These are phyloP conservation scores for Gortyna flavago DNA, from an alignment of 2,888 invertebrate genomes.

Conservation along the genomic window DNA sequence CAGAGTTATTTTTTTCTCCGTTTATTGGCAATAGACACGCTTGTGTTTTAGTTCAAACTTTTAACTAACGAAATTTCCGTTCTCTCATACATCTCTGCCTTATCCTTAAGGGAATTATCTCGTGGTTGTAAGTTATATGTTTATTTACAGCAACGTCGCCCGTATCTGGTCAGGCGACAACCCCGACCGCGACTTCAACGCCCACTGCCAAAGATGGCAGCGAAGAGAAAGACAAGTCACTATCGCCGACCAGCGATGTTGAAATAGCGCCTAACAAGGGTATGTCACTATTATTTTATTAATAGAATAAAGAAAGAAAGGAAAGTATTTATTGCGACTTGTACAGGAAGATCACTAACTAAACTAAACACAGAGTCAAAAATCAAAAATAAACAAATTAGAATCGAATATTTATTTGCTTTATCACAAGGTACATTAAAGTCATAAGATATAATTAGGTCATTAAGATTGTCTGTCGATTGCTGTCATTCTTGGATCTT, in stretches of 20 bases:
- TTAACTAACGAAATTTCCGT: not conserved
- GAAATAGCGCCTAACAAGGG: slow-evolving; percentile 84
- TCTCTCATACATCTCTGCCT: not conserved
- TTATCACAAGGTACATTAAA: too few species aligned
- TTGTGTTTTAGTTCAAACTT: not conserved
- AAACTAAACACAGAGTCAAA: too few species aligned
- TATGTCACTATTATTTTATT: slow-evolving; percentile 53
- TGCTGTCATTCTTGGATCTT: too few species aligned
- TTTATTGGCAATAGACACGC: not conserved
- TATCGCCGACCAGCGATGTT: slow-evolving; percentile 89
- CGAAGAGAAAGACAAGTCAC: slow-evolving; percentile 84
- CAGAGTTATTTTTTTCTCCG: not conserved
- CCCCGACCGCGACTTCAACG: slow-evolving; percentile 74
- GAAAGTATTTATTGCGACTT: too few species aligned
- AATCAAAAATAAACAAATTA: too few species aligned
- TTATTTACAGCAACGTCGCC: slow-evolving; percentile 75
- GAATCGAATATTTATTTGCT: too few species aligned
- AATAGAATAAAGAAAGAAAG: too few species aligned
- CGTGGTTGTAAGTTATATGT: not conserved
- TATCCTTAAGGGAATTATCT: not conserved
- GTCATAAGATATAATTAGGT: too few species aligned
- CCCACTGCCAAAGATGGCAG: slow-evolving; percentile 73
- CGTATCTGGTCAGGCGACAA: slow-evolving; percentile 72
- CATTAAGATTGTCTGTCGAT: too few species aligned
- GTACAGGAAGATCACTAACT: too few species aligned